phyloP scores from a whole-genome alignment of 2,888 invertebrate species.

The Scelioninae gen. 1 region DNA sequence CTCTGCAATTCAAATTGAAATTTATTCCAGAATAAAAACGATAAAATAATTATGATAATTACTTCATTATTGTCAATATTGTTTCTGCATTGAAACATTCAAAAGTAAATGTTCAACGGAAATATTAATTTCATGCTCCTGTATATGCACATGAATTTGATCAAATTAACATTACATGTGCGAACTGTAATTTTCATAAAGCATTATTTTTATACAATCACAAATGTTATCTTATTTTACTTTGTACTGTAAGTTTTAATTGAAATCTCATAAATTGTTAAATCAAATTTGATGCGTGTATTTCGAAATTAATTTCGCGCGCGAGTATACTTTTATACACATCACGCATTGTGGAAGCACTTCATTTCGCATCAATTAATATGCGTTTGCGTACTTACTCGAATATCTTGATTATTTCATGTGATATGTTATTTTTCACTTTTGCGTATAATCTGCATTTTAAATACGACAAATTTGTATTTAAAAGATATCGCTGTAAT shows the following conservation, averaged over 20 bases:
- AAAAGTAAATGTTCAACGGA: conserved; percentile 29
- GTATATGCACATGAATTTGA: conserved; percentile 29
- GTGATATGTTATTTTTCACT: conserved; percentile 46
- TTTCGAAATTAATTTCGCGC: conserved; percentile 58
- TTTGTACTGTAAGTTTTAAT: conserved; percentile 59
- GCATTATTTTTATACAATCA: conserved; percentile 43
- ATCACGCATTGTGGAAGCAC: conserved; percentile 50
- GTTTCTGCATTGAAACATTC: conserved; percentile 51
- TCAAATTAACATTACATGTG: conserved; percentile 53
- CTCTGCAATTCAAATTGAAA: background rate
- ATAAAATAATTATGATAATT: conserved; percentile 47
- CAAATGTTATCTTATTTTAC: conserved; percentile 58
- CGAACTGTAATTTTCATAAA: conserved; percentile 50
- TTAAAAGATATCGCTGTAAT: conserved; percentile 39
- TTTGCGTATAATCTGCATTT: conserved; percentile 31
- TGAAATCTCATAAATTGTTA: conserved; percentile 56
- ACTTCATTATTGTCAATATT: conserved; percentile 48
- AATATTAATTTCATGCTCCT: conserved; percentile 38
- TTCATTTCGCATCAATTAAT: conserved; percentile 62
- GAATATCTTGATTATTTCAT: conserved; percentile 60
- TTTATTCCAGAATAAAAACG: conserved; percentile 30
- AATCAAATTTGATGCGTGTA: conserved; percentile 52
- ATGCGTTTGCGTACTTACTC: conserved; percentile 48
- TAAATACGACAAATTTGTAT: conserved; percentile 37
- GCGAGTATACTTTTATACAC: conserved; percentile 56